Base-by-base conservation (phyloP, 1,140 invertebrate species). In the Zaprionus tsacasi region DNA sequence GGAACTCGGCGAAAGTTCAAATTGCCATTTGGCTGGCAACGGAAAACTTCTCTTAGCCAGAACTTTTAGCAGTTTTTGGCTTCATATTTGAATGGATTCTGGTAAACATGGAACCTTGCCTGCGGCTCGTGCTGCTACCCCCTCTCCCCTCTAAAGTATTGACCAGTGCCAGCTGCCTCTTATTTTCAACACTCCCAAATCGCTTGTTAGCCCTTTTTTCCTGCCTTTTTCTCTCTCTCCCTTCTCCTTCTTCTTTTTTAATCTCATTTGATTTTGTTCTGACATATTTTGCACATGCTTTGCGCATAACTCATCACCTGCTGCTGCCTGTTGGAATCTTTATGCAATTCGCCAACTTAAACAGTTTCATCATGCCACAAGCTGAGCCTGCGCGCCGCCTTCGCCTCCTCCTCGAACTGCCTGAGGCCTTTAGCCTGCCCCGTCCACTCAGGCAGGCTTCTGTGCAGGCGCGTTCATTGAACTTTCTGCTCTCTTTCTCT, bases 281-380 rank as follows among this genome's bases (percentile, higher is more conserved):
- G 83, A 88, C 79, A 87, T 85, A 60, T 56, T 89, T 88, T 83
- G 83, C 83, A 88, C 83, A 88, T 83, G 80, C 56, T 88, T 88
- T 76, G 73, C 78, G 74, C 82, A 88, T 82, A 89, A 88, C 80
- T 89, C 85, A 89, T 89, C 85, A 83, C 75, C 85, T 79, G 67
- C 36, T 59, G 55, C 68, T 11, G 8, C 21, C 21, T 21, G 21
- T 21, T 17, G 25, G 36, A 55, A 40, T 81, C 68, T 79, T 68
- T 61, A 33, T 55, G 54, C 60, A 43, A 52, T 40, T 58, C 13
- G 5, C 36, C 43, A 36, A 13, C 4, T 10, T 48, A 81, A 65
- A 82, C 74, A 74, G 81, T 73, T 85, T 54, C 81, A 85, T 74
- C 69, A 81, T 79, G 59, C 58, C 56, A 64, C 35, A 63, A 70